phyloP scores from a whole-genome alignment of 2,113 vertebrate genomes.

The Saccopteryx bilineata region DNA sequence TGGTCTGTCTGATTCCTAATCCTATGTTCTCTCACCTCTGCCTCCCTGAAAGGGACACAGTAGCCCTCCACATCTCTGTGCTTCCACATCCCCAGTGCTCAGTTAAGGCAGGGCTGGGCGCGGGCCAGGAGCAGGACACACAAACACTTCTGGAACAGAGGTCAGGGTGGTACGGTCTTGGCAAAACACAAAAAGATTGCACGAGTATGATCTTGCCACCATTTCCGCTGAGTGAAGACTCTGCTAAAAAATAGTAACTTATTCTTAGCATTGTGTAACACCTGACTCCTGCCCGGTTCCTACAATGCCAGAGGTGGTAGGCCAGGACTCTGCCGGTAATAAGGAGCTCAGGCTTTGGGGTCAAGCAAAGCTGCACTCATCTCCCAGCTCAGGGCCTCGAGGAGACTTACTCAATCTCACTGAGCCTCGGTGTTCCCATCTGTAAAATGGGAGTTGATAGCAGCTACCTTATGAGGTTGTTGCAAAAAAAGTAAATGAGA shows the following conservation, averaged over 20 bases:
- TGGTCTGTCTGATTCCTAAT: neutral
- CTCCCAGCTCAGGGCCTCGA: neutral
- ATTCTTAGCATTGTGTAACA: neutral
- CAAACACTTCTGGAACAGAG: neutral
- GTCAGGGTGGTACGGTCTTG: neutral
- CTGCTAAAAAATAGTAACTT: neutral
- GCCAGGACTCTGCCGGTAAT: neutral
- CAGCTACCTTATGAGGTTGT: neutral
- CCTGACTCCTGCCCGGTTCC: neutral
- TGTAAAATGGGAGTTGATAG: neutral
- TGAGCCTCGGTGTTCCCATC: neutral
- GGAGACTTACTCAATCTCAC: neutral
- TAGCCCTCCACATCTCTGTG: neutral
- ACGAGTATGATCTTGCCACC: neutral
- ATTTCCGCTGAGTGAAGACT: neutral
- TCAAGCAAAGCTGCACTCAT: neutral
- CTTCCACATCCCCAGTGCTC: neutral
- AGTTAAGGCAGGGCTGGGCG: neutral
- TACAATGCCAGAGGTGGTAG: neutral
- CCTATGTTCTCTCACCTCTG: neutral
- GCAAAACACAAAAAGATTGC: neutral
- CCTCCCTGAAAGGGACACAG: neutral
- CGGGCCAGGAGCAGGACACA: neutral
- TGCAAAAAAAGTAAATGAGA: neutral
- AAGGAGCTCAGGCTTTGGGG: neutral